These are phyloP conservation scores for Eristalis tenax DNA, from an alignment of 2,888 invertebrate genomes.

Conservation along the genomic window DNA sequence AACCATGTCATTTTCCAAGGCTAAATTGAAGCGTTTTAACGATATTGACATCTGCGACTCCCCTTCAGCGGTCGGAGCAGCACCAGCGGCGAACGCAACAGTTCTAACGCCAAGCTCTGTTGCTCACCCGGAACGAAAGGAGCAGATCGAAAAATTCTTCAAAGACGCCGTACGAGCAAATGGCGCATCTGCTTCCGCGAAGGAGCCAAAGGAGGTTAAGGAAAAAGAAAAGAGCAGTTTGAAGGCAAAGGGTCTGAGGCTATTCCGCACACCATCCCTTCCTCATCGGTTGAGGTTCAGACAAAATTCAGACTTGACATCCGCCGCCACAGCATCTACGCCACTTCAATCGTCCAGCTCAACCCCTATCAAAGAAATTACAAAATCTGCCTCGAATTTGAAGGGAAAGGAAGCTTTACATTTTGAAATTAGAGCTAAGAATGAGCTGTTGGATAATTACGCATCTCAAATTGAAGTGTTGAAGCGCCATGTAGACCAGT, in stretches of 20 bases:
- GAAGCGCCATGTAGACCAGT: slow-evolving; percentile 80
- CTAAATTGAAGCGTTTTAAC: slow-evolving; percentile 81
- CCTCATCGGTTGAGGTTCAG: slow-evolving; percentile 80
- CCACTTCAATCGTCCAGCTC: slow-evolving; percentile 77
- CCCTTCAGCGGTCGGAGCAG: slow-evolving; percentile 73
- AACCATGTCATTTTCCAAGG: slow-evolving; percentile 80
- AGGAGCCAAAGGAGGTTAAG: slow-evolving; percentile 77
- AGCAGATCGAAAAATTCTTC: slow-evolving; percentile 81
- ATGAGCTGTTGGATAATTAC: slow-evolving; percentile 82
- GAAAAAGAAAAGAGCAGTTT: slow-evolving; percentile 76
- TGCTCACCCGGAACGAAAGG: slow-evolving; percentile 78
- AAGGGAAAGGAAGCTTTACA: slow-evolving; percentile 82
- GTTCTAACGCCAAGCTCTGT: slow-evolving; percentile 69
- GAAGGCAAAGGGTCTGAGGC: slow-evolving; percentile 78
- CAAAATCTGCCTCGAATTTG: slow-evolving; percentile 80
- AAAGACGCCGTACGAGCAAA: slow-evolving; percentile 80
- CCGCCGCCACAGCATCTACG: slow-evolving; percentile 76
- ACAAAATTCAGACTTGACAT: slow-evolving; percentile 75
- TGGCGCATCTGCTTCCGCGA: slow-evolving; percentile 78
- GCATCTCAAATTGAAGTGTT: slow-evolving; percentile 82
- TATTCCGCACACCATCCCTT: slow-evolving; percentile 80
- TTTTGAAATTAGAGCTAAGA: slow-evolving; percentile 83
- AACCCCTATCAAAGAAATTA: slow-evolving; percentile 78
- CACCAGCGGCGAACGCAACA: slow-evolving; percentile 53
- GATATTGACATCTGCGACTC: slow-evolving; percentile 79